Conservation (phyloP, 2,888 invertebrate species). For the Acronicta psi region DNA sequence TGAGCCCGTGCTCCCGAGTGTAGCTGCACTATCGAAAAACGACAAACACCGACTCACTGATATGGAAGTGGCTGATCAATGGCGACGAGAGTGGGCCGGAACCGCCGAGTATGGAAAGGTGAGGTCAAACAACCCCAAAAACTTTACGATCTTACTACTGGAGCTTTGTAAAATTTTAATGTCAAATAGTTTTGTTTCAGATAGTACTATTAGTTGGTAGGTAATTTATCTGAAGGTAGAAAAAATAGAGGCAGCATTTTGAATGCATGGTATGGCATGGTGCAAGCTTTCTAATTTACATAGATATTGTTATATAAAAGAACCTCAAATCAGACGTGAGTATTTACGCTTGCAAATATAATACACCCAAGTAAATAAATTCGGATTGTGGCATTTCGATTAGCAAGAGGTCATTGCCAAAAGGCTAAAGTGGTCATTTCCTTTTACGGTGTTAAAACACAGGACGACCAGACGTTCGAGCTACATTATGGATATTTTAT, state of each 20-base stretch:
- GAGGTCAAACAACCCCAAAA: conserved; percentile 58
- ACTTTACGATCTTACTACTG: conserved; percentile 3
- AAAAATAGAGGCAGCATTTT: conserved; percentile 8
- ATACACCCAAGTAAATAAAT: conserved; percentile 29
- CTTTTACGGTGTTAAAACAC: conserved; percentile 83
- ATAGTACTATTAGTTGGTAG: no score
- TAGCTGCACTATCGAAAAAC: conserved; percentile 82
- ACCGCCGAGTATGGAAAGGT: conserved; percentile 87
- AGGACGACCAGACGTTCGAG: conserved; percentile 70
- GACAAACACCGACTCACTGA: conserved; percentile 62
- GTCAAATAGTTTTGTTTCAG: no score
- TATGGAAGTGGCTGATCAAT: conserved; percentile 87
- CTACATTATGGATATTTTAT: conserved; percentile 65
- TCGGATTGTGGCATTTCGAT: conserved; percentile 69
- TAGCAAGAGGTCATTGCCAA: conserved; percentile 85
- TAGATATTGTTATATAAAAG: conserved; percentile 28
- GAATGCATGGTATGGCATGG: conserved; percentile 22
- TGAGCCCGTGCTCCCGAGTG: conserved; percentile 78
- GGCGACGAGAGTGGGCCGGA: conserved; percentile 86
- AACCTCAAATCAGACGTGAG: neutral
- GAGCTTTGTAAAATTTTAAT: no score
- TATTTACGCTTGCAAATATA: neutral
- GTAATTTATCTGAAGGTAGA: no score
- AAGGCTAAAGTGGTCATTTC: conserved; percentile 82
- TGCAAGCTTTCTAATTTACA: conserved; percentile 47